Percentiles rank a stretch among this genome's conserved stretches.
Evolutionary conservation across 2,888 invertebrate species (phyloP).

Genomic region (Pecten maximus): DNA sequence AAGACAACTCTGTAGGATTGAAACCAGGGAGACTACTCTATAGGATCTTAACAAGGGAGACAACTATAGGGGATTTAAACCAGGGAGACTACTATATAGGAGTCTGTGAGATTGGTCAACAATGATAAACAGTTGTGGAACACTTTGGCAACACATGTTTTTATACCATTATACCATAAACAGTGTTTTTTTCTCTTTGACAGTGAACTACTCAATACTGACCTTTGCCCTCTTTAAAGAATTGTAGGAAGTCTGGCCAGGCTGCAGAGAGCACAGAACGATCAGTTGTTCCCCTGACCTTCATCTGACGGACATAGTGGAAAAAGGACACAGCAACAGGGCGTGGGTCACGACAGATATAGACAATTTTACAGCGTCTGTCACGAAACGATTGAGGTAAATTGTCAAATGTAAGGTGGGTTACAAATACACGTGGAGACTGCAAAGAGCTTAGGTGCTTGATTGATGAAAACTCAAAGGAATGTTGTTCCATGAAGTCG

Average conservation of each 20-base stretch:
- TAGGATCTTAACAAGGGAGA: too few species aligned
- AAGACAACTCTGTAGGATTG: too few species aligned
- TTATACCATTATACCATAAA: too few species aligned
- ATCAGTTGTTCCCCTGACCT: neutral
- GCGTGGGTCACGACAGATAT: slow-evolving; percentile 6
- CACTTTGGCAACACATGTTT: too few species aligned
- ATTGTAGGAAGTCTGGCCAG: neutral
- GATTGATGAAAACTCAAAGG: neutral
- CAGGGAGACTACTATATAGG: too few species aligned
- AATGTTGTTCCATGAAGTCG: slow-evolving; percentile 1
- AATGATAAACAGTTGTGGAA: too few species aligned
- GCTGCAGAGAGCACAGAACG: neutral
- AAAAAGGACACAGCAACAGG: neutral
- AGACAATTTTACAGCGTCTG: slow-evolving; percentile 36
- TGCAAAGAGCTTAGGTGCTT: neutral
- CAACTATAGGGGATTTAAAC: too few species aligned
- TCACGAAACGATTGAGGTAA: slow-evolving; percentile 3
- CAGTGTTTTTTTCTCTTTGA: too few species aligned
- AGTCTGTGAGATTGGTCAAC: too few species aligned
- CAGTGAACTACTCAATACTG: neutral
- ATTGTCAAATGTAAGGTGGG: neutral
- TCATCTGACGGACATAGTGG: neutral
- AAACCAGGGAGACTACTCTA: too few species aligned
- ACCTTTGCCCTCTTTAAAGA: neutral
- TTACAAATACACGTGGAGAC: slow-evolving; percentile 17